These are phyloP conservation scores for Pseudanteris insignis DNA, from an alignment of 2,888 invertebrate genomes.

Conservation along the genomic window DNA sequence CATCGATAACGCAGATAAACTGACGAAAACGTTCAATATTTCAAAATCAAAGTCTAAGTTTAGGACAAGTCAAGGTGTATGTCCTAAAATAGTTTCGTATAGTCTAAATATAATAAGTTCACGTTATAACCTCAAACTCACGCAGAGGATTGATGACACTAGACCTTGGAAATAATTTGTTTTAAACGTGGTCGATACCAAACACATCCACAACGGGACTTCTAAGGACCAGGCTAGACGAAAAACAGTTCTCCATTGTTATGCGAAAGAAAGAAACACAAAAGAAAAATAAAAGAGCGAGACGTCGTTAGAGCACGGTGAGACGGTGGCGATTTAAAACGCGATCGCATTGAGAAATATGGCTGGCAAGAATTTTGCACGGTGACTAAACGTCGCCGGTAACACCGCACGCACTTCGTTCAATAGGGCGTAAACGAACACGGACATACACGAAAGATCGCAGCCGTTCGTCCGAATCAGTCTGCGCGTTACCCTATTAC, in stretches of 20 bases:
- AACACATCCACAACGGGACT: slow-evolving; percentile 17
- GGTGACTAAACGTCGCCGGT: slow-evolving; percentile 13
- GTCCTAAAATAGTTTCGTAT: slow-evolving; percentile 8
- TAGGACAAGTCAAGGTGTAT: slow-evolving; percentile 5
- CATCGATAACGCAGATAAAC: slow-evolving; percentile 12
- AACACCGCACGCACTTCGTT: slow-evolving; percentile 4
- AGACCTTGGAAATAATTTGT: too few relatives aligned
- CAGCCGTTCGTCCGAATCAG: background rate
- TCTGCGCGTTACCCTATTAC: too few relatives aligned
- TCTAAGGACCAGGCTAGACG: slow-evolving; percentile 23
- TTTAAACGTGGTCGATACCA: slow-evolving; percentile 8
- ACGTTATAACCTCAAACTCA: slow-evolving; percentile 19
- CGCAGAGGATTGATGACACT: background rate
- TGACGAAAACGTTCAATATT: background rate
- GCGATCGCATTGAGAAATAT: slow-evolving; percentile 29
- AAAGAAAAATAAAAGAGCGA: slow-evolving; percentile 34
- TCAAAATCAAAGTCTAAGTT: slow-evolving; percentile 8
- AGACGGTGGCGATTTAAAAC: slow-evolving; percentile 14
- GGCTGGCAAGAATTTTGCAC: background rate
- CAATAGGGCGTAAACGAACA: background rate
- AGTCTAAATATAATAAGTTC: slow-evolving; percentile 5
- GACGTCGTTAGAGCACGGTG: slow-evolving; percentile 12
- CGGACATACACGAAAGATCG: slow-evolving; percentile 1
- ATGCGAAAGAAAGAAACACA: slow-evolving; percentile 33
- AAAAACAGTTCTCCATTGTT: slow-evolving; percentile 33